A percentile compares a stretch with the other conserved stretches of the same genome.
Conservation (phyloP, 2,888 invertebrate genomes). For the Microchrysa polita region DNA sequence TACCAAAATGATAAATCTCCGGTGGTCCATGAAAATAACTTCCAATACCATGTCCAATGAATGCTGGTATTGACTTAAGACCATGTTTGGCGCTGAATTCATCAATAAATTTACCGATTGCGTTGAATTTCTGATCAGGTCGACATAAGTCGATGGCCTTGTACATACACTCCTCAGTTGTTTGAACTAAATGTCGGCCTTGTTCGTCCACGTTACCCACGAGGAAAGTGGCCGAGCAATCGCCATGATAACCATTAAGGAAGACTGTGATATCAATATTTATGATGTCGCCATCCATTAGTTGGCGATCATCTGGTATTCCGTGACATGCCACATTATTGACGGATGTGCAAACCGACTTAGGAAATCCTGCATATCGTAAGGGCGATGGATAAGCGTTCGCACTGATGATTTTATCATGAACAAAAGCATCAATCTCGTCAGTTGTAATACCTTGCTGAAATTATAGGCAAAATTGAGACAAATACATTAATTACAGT, state of each 20-base stretch:
- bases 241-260: conserved; percentile 88
- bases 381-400: conserved; percentile 92
- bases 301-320: conserved; percentile 85
- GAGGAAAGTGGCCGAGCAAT: conserved; percentile 86
- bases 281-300: conserved; percentile 86
- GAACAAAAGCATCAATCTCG: conserved; percentile 80
- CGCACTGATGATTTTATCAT: conserved; percentile 73
- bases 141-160: conserved; percentile 71
- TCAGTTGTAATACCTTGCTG: conserved; percentile 86
- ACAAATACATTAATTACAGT: not conserved
- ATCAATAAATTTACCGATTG: conserved; percentile 74
- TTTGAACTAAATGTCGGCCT: conserved; percentile 74
- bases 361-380: conserved; percentile 84
- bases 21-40: conserved; percentile 92
- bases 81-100: conserved; percentile 71
- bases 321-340: conserved; percentile 94
- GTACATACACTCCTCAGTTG: conserved; percentile 77
- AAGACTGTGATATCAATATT: conserved; percentile 93
- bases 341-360: conserved; percentile 90
- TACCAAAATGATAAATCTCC: conserved; percentile 86
- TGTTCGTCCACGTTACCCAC: conserved; percentile 84
- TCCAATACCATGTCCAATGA: conserved; percentile 94
- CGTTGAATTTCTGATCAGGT: conserved; percentile 69
- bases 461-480: conserved; percentile 57
- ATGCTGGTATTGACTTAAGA: conserved; percentile 78